Conservation (phyloP, 2,113 vertebrate genomes). For the Rhodinocichla rosea region DNA sequence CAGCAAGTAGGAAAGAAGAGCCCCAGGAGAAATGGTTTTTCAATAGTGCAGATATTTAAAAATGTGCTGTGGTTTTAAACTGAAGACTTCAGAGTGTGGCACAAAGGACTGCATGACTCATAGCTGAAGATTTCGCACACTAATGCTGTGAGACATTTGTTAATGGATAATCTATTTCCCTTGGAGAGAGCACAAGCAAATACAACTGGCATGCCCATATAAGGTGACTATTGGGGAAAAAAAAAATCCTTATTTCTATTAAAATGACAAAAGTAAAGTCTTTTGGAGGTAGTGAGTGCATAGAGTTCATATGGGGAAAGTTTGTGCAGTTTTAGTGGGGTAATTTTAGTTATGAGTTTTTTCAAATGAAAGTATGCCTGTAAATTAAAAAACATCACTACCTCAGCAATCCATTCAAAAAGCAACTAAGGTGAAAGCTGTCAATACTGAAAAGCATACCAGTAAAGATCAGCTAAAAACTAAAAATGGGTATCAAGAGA, state of each 20-base stretch:
- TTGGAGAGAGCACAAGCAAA: background rate
- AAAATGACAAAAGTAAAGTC: background rate
- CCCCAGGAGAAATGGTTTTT: background rate
- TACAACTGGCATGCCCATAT: background rate
- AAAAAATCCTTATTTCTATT: background rate
- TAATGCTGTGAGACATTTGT: slow-evolving; percentile 25
- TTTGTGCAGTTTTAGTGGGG: background rate
- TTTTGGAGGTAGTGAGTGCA: background rate
- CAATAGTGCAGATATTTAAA: background rate
- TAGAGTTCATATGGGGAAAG: background rate
- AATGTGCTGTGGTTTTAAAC: slow-evolving; percentile 2
- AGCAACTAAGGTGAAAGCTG: background rate
- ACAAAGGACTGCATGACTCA: slow-evolving; percentile 42
- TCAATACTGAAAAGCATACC: background rate
- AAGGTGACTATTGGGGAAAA: background rate
- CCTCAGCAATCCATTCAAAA: background rate
- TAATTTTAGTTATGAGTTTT: background rate
- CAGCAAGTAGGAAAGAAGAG: background rate
- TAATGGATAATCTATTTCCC: slow-evolving; percentile 53
- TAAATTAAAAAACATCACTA: background rate
- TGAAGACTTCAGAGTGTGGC: background rate
- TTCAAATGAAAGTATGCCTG: background rate
- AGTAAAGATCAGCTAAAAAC: background rate
- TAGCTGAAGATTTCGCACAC: background rate
- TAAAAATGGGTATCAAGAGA: background rate